Evolutionary conservation across 2,888 invertebrate species (phyloP), one percentile per base, ranked within the genome.

Genomic region (Acholoe squamosa): DNA sequence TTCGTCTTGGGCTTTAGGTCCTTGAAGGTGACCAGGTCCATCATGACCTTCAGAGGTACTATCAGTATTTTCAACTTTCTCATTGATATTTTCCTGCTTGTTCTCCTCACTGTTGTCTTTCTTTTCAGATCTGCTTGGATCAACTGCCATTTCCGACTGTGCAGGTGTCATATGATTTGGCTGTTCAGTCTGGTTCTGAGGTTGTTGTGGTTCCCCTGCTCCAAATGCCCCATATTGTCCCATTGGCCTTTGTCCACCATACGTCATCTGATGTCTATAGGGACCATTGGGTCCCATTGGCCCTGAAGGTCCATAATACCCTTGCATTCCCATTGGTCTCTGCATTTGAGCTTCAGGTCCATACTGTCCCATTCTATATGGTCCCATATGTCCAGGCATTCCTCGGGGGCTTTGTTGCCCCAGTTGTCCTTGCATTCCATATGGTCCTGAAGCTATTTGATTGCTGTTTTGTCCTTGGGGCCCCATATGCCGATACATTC

Each of bases 231-330:
- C 88, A 51, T 22, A 31, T 7, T 14, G 89, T 25, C 89, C 89
- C 56, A 56, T 61, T 34, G 54, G 71, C 19, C 61, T 34, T 56
- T 61, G 61, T n/a, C 28, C 28, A 1, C 22, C 34, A 28, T 51
- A 54, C 31, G 28, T 67, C 89, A 89, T 61, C 71, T 61, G 89
- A 33, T 89, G 89, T 25, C 67, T 43, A n/a, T 31, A 28, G 14
- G 89, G 89, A 34, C n/a, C 33, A 43, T 43, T n/a, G 25, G 34
- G 25, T 77, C 77, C 77, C 31, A 34, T 25, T 28, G 19, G 77
- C 28, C 77, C 25, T 28, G 34, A 19, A 77, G 31, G 77, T 84
- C 43, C 84, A 51, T 84, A 84, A 25, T 43, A 51, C 19, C 84
- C 84, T 43, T 84, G 84, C 16, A 33, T 51, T 34, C 43, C 84